A percentile compares a stretch with the other conserved stretches of the same genome.
Conservation (phyloP, 1,140 invertebrate genomes). For the Heliothis subflexa region DNA sequence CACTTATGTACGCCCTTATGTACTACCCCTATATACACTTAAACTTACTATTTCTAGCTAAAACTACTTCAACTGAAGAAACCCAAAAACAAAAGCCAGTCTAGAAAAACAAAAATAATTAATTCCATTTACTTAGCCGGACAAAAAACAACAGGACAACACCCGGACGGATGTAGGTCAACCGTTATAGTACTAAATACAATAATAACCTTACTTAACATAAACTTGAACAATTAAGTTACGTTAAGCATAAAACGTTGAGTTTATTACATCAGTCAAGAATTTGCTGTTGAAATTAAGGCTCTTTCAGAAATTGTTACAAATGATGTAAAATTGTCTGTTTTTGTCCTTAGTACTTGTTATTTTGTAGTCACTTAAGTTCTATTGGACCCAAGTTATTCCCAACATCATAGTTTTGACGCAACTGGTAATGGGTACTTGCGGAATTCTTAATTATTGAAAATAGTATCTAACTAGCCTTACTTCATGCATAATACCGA, state of each 20-base stretch:
- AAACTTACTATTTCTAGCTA: not conserved
- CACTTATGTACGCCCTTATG: too few relatives aligned
- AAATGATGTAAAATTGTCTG: not conserved
- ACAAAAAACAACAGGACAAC: not conserved
- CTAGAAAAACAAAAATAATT: not conserved
- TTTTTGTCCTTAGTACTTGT: not conserved
- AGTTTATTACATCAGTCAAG: conserved; percentile 10
- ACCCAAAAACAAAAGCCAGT: not conserved
- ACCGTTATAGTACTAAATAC: not conserved
- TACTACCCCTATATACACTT: too few relatives aligned
- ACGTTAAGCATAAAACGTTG: not conserved
- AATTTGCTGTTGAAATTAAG: not conserved
- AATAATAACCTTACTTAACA: not conserved
- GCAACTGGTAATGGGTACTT: too few relatives aligned
- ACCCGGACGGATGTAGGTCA: not conserved
- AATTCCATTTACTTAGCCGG: not conserved
- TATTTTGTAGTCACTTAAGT: too few relatives aligned
- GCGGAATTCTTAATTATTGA: too few relatives aligned
- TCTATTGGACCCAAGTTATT: too few relatives aligned
- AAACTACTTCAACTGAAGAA: not conserved
- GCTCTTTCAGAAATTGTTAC: not conserved
- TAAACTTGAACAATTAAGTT: not conserved
- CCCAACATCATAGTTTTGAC: too few relatives aligned
- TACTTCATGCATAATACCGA: too few relatives aligned
- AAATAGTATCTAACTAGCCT: too few relatives aligned